Percentiles rank a stretch among this genome's conserved stretches.
Conservation (phyloP, 1,140 invertebrate species). For the Trialeurodes vaporariorum region DNA sequence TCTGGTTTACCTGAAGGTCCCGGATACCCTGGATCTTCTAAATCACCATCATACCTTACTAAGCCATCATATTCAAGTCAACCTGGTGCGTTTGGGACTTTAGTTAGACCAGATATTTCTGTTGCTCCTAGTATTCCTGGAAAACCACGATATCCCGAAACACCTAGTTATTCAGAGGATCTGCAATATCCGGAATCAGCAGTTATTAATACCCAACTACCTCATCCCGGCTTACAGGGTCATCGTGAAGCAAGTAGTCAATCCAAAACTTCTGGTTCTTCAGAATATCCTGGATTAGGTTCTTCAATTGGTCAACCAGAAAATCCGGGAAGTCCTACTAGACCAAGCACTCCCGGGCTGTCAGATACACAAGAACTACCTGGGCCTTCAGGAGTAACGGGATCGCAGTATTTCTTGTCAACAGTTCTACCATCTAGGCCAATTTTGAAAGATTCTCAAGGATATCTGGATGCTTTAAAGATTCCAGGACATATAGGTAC, state of each 20-base stretch:
- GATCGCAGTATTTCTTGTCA: conserved; percentile 20
- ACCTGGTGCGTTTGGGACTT: conserved; percentile 25
- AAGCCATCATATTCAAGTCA: no score
- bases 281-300: conserved; percentile 17
- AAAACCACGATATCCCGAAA: conserved; percentile 29
- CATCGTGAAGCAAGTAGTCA: neutral
- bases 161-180: no score
- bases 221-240: conserved; percentile 5
- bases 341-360: conserved; percentile 16
- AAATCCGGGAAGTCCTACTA: conserved; percentile 12
- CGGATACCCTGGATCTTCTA: conserved; percentile 23
- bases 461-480: conserved; percentile 13
- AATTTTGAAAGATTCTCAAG: conserved; percentile 12
- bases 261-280: conserved; percentile 15
- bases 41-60: no score
- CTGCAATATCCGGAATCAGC: no score
- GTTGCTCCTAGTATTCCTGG: conserved; percentile 27
- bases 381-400: conserved; percentile 18
- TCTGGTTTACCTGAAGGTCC: conserved; percentile 26
- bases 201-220: no score
- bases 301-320: conserved; percentile 19
- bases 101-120: conserved; percentile 25
- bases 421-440: conserved; percentile 22
- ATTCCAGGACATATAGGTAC: conserved; percentile 13
- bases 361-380: conserved; percentile 14